These are phyloP conservation scores for Catostomus latipinnis DNA, from an alignment of 2,797 vertebrate species.

Conservation along the genomic window DNA sequence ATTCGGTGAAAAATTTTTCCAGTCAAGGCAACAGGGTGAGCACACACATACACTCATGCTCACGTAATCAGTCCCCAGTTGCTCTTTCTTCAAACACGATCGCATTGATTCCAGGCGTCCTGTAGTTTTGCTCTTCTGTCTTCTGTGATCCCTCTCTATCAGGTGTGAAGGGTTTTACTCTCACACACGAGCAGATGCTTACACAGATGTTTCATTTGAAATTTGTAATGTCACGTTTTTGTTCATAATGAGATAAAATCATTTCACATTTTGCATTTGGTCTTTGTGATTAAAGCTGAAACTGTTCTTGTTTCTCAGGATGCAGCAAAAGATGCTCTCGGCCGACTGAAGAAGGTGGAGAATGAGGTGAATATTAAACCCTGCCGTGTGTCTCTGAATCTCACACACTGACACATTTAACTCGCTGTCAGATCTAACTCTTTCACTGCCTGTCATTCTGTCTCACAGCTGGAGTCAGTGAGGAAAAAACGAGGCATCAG, in stretches of 20 bases:
- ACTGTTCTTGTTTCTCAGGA: constrained; percentile 74
- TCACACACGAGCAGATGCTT: not conserved
- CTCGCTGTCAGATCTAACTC: constrained; percentile 5
- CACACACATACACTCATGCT: not conserved
- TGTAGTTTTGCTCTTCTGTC: too few species aligned
- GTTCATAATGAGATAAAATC: too few species aligned
- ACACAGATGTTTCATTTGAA: not conserved
- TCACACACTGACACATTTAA: not conserved
- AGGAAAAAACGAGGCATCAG: constrained; percentile 71
- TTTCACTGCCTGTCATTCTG: constrained; percentile 2
- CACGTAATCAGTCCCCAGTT: not conserved
- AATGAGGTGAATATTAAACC: constrained; percentile 77
- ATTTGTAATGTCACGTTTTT: not conserved
- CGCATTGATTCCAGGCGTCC: too few species aligned
- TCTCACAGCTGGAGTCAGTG: constrained; percentile 75
- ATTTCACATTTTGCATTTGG: not conserved
- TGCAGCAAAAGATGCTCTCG: constrained; percentile 87
- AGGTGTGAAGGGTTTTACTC: too few species aligned
- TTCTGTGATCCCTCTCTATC: too few species aligned
- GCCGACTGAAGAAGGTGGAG: constrained; percentile 86
- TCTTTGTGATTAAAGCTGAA: not conserved
- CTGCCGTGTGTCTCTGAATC: not conserved
- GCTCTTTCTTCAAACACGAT: too few species aligned
- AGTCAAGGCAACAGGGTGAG: constrained; percentile 88
- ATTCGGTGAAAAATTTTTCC: constrained; percentile 85